phyloP scores from a whole-genome alignment of 37 sponge, comb jelly and placozoan genomes.

The Haliclona indistincta region DNA sequence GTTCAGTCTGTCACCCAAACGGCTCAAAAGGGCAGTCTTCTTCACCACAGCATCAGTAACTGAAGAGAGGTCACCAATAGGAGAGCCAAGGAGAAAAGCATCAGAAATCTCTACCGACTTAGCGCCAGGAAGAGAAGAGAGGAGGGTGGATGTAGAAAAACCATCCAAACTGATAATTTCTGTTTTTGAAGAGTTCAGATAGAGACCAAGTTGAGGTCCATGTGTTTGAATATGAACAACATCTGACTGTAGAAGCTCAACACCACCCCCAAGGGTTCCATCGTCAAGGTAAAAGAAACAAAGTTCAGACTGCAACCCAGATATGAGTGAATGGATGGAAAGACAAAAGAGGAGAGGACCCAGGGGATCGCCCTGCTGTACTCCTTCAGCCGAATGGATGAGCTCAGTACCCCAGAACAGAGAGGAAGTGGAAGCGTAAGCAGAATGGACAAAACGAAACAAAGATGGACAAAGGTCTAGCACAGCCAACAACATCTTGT shows the following conservation, averaged over 20 bases:
- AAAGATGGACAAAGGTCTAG: neutral
- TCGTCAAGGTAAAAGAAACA: constrained; percentile 13
- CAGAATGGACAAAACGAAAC: constrained; percentile 20
- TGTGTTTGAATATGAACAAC: neutral
- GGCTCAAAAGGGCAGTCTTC: neutral
- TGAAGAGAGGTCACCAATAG: no score
- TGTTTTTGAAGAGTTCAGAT: neutral
- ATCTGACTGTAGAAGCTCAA: neutral
- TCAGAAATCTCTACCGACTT: no score
- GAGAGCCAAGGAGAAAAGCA: no score
- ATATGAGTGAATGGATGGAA: constrained; percentile 10
- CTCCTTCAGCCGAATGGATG: constrained; percentile 21
- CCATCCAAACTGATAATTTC: constrained; percentile 4
- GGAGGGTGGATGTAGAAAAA: no score
- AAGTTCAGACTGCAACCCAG: neutral
- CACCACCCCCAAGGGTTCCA: constrained; percentile 6
- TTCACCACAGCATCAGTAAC: no score
- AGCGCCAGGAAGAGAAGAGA: no score
- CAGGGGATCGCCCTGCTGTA: constrained; percentile 31
- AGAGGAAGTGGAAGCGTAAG: constrained; percentile 27
- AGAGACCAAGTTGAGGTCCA: neutral
- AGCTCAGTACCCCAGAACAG: constrained; percentile 28
- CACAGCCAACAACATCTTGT: constrained; percentile 9
- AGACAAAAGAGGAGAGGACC: constrained; percentile 27
- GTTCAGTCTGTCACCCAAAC: constrained; percentile 18